Percentiles rank a stretch among this genome's conserved stretches.
Evolutionary conservation across 2,888 invertebrate genomes (phyloP).

Genomic region (Marronus borbonicus): DNA sequence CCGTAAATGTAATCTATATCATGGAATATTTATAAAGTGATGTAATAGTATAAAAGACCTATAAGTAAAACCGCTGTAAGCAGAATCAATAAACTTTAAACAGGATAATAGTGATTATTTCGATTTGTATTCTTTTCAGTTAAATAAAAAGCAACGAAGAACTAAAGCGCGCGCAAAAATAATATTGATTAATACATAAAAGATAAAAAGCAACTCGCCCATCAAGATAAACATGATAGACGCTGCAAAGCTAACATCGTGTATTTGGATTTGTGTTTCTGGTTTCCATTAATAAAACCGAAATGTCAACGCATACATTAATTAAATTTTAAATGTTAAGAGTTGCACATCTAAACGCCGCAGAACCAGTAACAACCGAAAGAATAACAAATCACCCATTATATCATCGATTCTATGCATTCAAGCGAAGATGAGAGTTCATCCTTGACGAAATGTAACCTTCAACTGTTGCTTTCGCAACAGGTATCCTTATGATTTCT

Average conservation of each 20-base stretch:
- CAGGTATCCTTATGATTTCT: background rate
- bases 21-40: too few species aligned
- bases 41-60: too few species aligned
- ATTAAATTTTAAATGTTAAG: slow-evolving; percentile 31
- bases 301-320: slow-evolving; percentile 36
- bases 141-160: too few species aligned
- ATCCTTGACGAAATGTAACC: background rate
- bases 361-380: background rate
- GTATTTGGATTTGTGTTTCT: slow-evolving; percentile 1
- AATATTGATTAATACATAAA: background rate
- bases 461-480: background rate
- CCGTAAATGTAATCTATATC: too few species aligned
- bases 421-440: background rate
- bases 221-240: background rate
- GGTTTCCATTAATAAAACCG: slow-evolving; percentile 15
- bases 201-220: background rate
- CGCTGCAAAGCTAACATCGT: background rate
- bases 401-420: background rate
- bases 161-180: background rate
- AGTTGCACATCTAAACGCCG: background rate
- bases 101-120: too few species aligned
- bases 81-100: too few species aligned
- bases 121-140: too few species aligned
- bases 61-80: too few species aligned
- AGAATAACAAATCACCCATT: background rate